A percentile compares a stretch with the other conserved stretches of the same genome.
Evolutionary conservation across 2,888 invertebrate genomes (phyloP).

Genomic region (Thecocarcelia acutangulata): DNA sequence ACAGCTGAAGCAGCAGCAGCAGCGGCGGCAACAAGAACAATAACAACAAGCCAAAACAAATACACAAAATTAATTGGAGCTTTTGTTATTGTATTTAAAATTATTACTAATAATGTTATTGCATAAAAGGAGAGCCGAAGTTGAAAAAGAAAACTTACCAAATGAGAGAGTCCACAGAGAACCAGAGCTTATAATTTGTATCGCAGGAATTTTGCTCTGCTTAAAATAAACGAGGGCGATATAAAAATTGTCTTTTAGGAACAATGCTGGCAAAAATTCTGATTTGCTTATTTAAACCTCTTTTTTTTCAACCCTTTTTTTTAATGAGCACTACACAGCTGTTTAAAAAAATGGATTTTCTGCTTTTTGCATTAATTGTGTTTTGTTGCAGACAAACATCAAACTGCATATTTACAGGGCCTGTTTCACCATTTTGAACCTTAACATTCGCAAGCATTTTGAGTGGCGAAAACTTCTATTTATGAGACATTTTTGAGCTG

Average conservation of each 20-base stretch:
- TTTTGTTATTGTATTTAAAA: constrained; percentile 62
- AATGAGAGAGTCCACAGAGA: constrained; percentile 29
- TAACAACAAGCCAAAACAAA: background rate
- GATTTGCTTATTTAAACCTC: too few species aligned
- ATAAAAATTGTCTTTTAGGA: background rate
- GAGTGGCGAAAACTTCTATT: too few species aligned
- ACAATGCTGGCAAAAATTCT: too few species aligned
- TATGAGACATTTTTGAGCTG: too few species aligned
- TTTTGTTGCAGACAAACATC: too few species aligned
- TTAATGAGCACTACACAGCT: too few species aligned
- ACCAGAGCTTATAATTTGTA: constrained; percentile 20
- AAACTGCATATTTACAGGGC: too few species aligned
- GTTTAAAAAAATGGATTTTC: too few species aligned
- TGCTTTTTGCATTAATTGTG: too few species aligned
- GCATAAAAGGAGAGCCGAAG: constrained; percentile 56
- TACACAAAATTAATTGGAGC: constrained; percentile 67
- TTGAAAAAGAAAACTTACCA: constrained; percentile 7
- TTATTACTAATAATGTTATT: constrained; percentile 61
- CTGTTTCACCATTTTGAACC: too few species aligned
- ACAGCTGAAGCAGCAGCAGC: background rate
- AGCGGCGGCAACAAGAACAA: constrained; percentile 3
- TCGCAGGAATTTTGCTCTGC: constrained; percentile 46
- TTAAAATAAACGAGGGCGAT: constrained; percentile 3
- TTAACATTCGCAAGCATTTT: too few species aligned
- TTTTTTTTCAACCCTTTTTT: too few species aligned